Base-by-base conservation (phyloP, 2,797 vertebrate species). In the Sebastes itinus region DNA sequence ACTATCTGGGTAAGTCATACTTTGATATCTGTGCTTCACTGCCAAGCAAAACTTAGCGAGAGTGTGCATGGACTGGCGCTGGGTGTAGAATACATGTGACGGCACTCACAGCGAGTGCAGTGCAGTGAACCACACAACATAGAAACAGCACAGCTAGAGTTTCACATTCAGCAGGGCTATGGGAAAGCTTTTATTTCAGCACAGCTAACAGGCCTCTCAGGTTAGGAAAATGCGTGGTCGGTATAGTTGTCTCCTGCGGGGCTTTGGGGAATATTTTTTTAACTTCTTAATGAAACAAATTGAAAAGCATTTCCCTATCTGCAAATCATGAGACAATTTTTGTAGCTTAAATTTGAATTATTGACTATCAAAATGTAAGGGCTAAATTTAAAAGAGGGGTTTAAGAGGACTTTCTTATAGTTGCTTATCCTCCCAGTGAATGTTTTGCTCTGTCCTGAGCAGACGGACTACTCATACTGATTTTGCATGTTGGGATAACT, bases 61-160 rank as follows among this genome's bases (percentile, higher is more conserved):
- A 16, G 55, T 69, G 62, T 79, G 76, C 46, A 60, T 49, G 22
- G 46, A 56, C 65, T 46, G 56, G 46, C 74, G 71, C 58, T 84
- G 77, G 74, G 66, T 68, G 70, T 42, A 72, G 35, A 81, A 80
- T 72, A 84, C 86, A 88, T 90, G 85, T 61, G 70, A 84, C 82
- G 81, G 35, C 71, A 81, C 77, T 89, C 70, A 76, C 80, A 78
- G 86, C 25, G 16, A 79, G 68, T 79, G 72, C 88, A 81, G 84
- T 77, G 84, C 81, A 78, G 70, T 71, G 71, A 88, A 85, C 80
- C 68, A 49, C 74, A 55, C 72, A 76, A 78, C 78, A 89, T 58
- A 65, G 85, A 90, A 84, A 77, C 77, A 74, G 67, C 78, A 68
- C 77, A 82, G 87, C 81, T 87, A 90, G 86, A 85, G 81, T 91